A percentile compares a stretch with the other conserved stretches of the same genome.
These are phyloP conservation scores for Drosophila asahinai DNA, from an alignment of 1,140 invertebrate genomes.

Conservation along the genomic window DNA sequence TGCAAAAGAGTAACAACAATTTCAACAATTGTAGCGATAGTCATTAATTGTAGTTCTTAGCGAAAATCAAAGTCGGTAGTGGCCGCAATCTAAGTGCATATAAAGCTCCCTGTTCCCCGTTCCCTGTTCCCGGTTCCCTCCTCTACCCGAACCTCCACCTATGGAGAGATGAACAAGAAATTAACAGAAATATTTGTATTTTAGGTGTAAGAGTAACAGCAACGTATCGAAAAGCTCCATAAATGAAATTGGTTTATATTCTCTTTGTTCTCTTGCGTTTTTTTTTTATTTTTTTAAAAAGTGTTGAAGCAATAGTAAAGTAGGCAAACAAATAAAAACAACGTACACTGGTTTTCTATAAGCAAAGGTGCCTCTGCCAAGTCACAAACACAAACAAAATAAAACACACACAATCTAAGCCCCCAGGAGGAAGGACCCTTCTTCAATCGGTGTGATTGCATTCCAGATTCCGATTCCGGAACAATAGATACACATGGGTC, in stretches of 20 bases:
- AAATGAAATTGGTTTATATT: slow-evolving; percentile 21
- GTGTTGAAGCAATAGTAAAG: slow-evolving; percentile 47
- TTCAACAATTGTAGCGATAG: slow-evolving; percentile 80
- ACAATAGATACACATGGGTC: slow-evolving; percentile 32
- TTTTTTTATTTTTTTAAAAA: slow-evolving; percentile 22
- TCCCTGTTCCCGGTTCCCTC: no score
- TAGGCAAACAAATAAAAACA: slow-evolving; percentile 15
- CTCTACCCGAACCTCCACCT: slow-evolving; percentile 31
- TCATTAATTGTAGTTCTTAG: slow-evolving; percentile 83
- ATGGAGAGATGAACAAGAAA: slow-evolving; percentile 51
- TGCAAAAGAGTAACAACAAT: slow-evolving; percentile 47
- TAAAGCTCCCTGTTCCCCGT: slow-evolving; percentile 42
- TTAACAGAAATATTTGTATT: slow-evolving; percentile 47
- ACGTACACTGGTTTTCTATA: slow-evolving; percentile 59
- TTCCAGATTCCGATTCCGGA: slow-evolving; percentile 48
- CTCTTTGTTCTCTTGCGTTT: slow-evolving; percentile 15
- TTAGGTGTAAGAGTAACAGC: slow-evolving; percentile 36
- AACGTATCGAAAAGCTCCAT: slow-evolving; percentile 29
- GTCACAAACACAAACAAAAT: slow-evolving; percentile 52
- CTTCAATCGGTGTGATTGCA: slow-evolving; percentile 47
- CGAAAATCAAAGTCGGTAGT: slow-evolving; percentile 73
- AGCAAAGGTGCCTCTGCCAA: slow-evolving; percentile 53
- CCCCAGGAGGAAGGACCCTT: slow-evolving; percentile 12
- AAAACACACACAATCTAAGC: slow-evolving; percentile 19
- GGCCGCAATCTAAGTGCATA: slow-evolving; percentile 80